Conservation (phyloP, 2,888 invertebrate species). For the Polietes domitor region DNA sequence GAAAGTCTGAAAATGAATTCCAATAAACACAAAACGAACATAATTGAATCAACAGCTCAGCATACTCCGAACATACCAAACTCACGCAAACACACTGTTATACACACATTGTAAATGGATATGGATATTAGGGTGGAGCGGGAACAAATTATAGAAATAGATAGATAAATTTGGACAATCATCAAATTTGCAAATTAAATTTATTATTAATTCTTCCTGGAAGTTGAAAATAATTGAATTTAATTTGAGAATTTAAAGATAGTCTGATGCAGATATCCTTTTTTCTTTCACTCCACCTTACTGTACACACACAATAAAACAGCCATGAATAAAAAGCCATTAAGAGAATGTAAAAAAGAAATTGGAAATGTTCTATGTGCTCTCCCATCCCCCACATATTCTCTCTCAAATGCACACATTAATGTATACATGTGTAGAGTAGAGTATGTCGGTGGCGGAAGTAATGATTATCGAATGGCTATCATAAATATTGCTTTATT, state of each 20-base stretch:
- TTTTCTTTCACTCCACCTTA: too few relatives aligned
- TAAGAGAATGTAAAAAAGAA: not conserved
- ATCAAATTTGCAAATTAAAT: too few relatives aligned
- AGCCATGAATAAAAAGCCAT: not conserved
- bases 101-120: not conserved
- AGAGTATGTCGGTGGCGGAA: not conserved
- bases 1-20: not conserved
- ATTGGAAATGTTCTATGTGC: not conserved
- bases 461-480: conserved; percentile 13
- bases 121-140: too few relatives aligned
- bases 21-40: conserved; percentile 5
- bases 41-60: conserved; percentile 41
- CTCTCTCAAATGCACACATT: not conserved
- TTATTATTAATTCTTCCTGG: too few relatives aligned
- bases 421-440: not conserved
- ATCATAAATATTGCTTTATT: not conserved
- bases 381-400: not conserved
- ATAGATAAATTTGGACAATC: too few relatives aligned
- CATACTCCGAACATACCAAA: conserved; percentile 5
- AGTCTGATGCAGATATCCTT: too few relatives aligned
- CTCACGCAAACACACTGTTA: conserved; percentile 18
- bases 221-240: too few relatives aligned
- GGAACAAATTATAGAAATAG: too few relatives aligned
- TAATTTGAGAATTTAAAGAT: too few relatives aligned
- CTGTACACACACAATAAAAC: not conserved